These are phyloP conservation scores for Lycocerus yunnanus DNA, from an alignment of 2,888 invertebrate genomes.

Conservation along the genomic window DNA sequence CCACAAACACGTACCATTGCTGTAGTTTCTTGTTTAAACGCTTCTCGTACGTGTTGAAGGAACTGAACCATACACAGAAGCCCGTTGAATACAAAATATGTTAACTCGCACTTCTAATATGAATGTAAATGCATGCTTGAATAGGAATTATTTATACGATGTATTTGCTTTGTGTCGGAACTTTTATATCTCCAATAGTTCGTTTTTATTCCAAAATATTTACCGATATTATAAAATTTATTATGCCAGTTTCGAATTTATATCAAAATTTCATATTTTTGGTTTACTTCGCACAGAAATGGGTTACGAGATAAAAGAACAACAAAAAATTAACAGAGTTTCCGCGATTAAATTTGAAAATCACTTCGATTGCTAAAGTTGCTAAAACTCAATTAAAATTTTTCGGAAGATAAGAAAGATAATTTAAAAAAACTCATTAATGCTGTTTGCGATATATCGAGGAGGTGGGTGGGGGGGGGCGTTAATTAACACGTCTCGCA, in stretches of 20 bases:
- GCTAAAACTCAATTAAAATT: not conserved
- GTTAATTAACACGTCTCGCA: not conserved
- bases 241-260: not conserved
- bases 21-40: not conserved
- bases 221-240: not conserved
- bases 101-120: slow-evolving; percentile 2
- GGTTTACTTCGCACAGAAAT: not conserved
- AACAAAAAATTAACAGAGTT: not conserved
- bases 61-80: not conserved
- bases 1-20: not conserved
- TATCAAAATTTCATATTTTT: not conserved
- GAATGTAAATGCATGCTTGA: slow-evolving; percentile 9
- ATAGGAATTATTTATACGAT: not conserved
- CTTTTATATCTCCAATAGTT: not conserved
- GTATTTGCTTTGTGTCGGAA: not conserved
- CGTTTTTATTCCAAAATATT: not conserved
- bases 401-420: not conserved
- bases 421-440: not conserved
- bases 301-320: not conserved
- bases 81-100: slow-evolving; percentile 8
- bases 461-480: not conserved
- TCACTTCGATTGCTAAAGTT: not conserved
- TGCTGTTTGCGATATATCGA: not conserved
- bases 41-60: not conserved
- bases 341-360: not conserved